Percentiles rank a stretch among this genome's conserved stretches.
These are phyloP conservation scores for Molothrus aeneus DNA, from an alignment of 2,797 vertebrate genomes.

Conservation along the genomic window DNA sequence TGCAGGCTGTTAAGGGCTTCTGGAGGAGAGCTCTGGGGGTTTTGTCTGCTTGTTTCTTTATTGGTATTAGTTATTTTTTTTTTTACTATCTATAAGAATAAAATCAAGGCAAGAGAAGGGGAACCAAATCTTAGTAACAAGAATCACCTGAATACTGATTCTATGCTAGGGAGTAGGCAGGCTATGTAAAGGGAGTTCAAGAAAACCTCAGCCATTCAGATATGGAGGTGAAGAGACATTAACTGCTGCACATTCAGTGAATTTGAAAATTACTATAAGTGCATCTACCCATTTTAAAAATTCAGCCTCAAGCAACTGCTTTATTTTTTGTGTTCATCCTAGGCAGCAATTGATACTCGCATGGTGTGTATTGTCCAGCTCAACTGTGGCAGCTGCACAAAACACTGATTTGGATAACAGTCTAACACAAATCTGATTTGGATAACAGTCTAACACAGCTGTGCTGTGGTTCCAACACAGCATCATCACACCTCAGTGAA, in stretches of 20 bases:
- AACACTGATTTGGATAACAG: neutral
- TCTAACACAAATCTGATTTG: neutral
- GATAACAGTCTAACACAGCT: neutral
- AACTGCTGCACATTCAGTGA: neutral
- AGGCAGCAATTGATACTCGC: neutral
- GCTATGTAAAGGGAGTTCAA: neutral
- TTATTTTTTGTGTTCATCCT: constrained; percentile 38
- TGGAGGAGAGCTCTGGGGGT: too few species aligned
- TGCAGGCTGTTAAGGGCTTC: neutral
- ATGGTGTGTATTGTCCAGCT: neutral
- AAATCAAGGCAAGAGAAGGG: neutral
- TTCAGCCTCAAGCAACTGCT: neutral
- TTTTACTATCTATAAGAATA: neutral
- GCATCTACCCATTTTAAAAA: neutral
- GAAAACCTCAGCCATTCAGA: neutral
- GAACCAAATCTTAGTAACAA: neutral
- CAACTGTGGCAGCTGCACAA: neutral
- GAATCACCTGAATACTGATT: neutral
- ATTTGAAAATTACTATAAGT: neutral
- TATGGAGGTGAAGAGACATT: neutral
- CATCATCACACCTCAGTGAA: neutral
- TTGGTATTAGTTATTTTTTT: neutral
- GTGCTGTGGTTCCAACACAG: neutral
- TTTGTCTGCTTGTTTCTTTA: neutral
- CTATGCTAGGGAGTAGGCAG: neutral